phyloP scores from a whole-genome alignment of 2,888 invertebrate genomes.

The Hirudinaria manillensis region DNA sequence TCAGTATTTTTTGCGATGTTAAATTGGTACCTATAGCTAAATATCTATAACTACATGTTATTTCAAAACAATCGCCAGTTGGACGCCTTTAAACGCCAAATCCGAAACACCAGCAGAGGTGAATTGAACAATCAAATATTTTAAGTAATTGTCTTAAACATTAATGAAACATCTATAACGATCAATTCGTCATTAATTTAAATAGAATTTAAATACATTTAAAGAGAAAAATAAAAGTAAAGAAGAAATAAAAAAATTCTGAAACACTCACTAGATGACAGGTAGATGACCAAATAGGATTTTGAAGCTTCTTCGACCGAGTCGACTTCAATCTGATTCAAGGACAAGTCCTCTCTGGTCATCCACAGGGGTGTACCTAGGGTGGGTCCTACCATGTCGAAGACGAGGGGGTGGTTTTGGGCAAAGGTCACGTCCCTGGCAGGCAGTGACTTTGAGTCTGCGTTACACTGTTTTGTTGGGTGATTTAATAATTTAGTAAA shows the following conservation, averaged over 20 bases:
- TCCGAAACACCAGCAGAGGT: too few relatives aligned
- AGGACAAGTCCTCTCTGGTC: conserved; percentile 9
- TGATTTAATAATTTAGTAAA: too few relatives aligned
- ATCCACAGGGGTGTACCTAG: background rate
- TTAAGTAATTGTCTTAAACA: too few relatives aligned
- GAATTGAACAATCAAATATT: too few relatives aligned
- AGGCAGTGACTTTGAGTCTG: background rate
- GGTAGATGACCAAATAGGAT: background rate
- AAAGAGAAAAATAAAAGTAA: background rate
- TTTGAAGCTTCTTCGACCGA: background rate
- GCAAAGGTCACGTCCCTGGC: background rate
- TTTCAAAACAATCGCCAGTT: too few relatives aligned
- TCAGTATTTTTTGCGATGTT: too few relatives aligned
- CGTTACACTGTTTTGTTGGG: background rate
- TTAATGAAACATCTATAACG: too few relatives aligned
- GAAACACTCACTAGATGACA: conserved; percentile 18
- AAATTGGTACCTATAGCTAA: too few relatives aligned
- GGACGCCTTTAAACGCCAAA: too few relatives aligned
- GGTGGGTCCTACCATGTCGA: background rate
- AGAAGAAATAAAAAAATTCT: background rate
- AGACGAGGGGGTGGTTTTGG: background rate
- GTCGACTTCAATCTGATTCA: conserved; percentile 15
- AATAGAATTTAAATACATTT: too few relatives aligned
- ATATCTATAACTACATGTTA: too few relatives aligned
- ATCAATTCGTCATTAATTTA: too few relatives aligned